A percentile compares a stretch with the other conserved stretches of the same genome.
Evolutionary conservation across 2,113 vertebrate genomes (phyloP).

Genomic region (Uropsilus gracilis): DNA sequence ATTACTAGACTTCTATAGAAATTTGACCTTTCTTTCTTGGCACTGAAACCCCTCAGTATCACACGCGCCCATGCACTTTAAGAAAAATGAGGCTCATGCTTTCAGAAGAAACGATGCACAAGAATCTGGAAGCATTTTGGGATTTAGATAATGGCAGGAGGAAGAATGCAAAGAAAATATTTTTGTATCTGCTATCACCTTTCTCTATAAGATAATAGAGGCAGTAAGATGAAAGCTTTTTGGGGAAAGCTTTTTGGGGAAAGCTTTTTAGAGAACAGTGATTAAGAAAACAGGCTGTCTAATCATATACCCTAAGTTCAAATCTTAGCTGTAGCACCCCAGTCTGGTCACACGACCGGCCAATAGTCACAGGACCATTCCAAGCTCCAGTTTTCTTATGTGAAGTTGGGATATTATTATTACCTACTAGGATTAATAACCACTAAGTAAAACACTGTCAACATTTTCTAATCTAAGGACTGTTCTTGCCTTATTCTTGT

Average conservation of each 20-base stretch:
- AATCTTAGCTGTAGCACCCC: neutral
- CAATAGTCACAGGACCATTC: neutral
- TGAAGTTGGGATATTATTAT: neutral
- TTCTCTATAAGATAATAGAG: neutral
- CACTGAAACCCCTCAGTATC: neutral
- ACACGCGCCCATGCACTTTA: neutral
- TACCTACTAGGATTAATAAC: neutral
- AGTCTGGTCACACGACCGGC: too few relatives aligned
- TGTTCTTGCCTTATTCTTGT: neutral
- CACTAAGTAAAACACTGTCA: neutral
- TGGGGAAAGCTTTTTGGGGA: neutral
- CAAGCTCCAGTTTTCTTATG: neutral
- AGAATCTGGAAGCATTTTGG: neutral
- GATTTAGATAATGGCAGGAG: neutral
- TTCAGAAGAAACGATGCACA: neutral
- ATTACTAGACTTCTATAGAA: neutral
- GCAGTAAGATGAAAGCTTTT: neutral
- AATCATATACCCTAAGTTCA: neutral
- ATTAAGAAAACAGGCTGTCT: neutral
- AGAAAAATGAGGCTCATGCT: neutral
- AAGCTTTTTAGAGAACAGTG: neutral
- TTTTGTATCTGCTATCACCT: neutral
- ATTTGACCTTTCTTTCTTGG: neutral
- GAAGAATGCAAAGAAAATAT: conserved; percentile 1
- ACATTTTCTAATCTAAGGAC: neutral